Evolutionary conservation across 2,797 vertebrate species (phyloP), one percentile per base, ranked within the genome.

Genomic region (Nannoperca obscura): DNA sequence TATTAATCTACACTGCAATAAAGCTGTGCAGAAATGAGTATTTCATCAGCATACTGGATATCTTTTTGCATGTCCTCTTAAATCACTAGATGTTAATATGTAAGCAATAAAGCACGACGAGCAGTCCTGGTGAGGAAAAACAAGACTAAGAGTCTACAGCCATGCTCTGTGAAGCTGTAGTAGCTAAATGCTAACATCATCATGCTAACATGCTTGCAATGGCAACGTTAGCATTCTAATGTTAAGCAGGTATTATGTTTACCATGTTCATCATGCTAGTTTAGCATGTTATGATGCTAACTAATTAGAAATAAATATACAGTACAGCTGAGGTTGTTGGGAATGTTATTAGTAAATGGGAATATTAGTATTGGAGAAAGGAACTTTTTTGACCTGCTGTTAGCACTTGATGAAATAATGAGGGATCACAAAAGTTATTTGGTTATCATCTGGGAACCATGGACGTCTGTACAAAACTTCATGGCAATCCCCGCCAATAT

Each of bases 1-100:
- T 71, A 69, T 77, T 80, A 24, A 86, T 81, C 50, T 47, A 38
- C 5, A 32, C 20, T 24, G 49, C 53, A 58, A 60, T 77, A 34
- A 59, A 55, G 17, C 38, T 64, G 34, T 36, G n/a, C n/a, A 62
- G 66, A 69, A 81, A 53, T n/a, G 13, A 40, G 65, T 63, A 74
- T 66, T 34, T 36, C 64, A 55, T 71, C 57, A 69, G 61, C 34
- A 47, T 34, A 7, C 19, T 61, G 14, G 9, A 67, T 44, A 46
- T 17, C 3, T 7, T 64, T 74, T 66, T 64, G 42, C 50, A 42
- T 65, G 50, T 62, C 32, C 54, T 71, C 46, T 34, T 8, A 55
- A 15, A 34, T 50, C 24, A 40, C 42, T 15, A 19, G 9, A 15
- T 49, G n/a, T 38, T 61, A 36, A 42, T 71, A 46, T 69, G 2